These are phyloP conservation scores for Petrolisthes manimaculis DNA, from an alignment of 2,888 invertebrate genomes.

Conservation along the genomic window DNA sequence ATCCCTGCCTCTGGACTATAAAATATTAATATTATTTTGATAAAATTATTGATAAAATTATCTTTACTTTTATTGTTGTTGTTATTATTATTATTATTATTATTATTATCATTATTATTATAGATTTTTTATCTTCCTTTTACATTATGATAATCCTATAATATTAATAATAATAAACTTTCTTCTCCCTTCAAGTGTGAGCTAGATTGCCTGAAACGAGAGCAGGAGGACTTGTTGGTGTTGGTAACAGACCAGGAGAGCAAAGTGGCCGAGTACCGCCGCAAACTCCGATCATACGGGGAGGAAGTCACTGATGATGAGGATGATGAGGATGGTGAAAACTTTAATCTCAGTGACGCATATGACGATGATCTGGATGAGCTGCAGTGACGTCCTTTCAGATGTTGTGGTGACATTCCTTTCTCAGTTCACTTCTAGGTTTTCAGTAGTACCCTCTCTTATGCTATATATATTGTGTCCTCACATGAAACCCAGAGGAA, in stretches of 20 bases:
- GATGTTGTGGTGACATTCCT: not conserved
- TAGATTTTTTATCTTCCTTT: too few species aligned
- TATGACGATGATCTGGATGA: constrained; percentile 48
- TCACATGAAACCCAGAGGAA: too few species aligned
- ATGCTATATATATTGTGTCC: too few species aligned
- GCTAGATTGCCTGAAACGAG: constrained; percentile 80
- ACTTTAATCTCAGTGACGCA: constrained; percentile 36
- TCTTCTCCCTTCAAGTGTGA: constrained; percentile 27
- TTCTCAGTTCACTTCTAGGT: too few species aligned
- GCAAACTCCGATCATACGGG: constrained; percentile 70
- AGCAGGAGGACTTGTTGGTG: constrained; percentile 93
- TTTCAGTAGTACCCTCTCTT: too few species aligned
- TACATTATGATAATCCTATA: too few species aligned
- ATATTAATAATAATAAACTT: too few species aligned
- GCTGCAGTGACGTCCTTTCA: constrained; percentile 44
- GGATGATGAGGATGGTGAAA: constrained; percentile 65
- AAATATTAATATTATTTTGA: not conserved
- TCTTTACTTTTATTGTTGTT: not conserved
- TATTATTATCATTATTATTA: too few species aligned
- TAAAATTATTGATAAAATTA: not conserved
- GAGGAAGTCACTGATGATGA: constrained; percentile 68
- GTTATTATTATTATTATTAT: not conserved
- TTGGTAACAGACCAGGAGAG: constrained; percentile 89
- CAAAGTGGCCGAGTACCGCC: constrained; percentile 78
- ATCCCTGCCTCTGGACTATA: too few species aligned